These are phyloP conservation scores for Norana najaformis DNA, from an alignment of 2,888 invertebrate genomes.

Conservation along the genomic window DNA sequence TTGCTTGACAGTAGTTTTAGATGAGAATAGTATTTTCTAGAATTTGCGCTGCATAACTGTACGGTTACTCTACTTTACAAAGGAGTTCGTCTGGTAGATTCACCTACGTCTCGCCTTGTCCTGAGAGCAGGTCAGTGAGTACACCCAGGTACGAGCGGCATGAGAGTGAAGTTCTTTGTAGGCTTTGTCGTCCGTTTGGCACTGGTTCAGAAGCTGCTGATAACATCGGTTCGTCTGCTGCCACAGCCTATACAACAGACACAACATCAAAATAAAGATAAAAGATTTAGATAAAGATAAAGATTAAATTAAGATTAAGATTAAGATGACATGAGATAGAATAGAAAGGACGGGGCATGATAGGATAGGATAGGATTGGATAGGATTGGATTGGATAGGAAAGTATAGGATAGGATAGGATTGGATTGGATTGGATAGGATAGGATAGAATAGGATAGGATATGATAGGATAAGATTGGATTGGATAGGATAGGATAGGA, in stretches of 20 bases:
- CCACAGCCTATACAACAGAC: constrained; percentile 3
- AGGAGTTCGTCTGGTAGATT: not conserved
- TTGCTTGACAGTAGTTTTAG: not conserved
- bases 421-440: too few relatives aligned
- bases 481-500: too few relatives aligned
- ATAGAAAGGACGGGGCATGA: not conserved
- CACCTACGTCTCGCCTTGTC: constrained; percentile 21
- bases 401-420: too few relatives aligned
- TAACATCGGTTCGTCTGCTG: constrained; percentile 27
- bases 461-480: too few relatives aligned
- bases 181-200: constrained; percentile 9
- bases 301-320: too few relatives aligned
- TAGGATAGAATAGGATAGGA: too few relatives aligned
- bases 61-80: not conserved
- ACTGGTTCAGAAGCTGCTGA: constrained; percentile 8
- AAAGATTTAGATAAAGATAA: too few relatives aligned
- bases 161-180: constrained; percentile 19
- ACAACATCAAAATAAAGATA: not conserved
- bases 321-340: not conserved
- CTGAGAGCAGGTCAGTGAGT: constrained; percentile 17
- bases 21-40: not conserved
- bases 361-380: too few relatives aligned
- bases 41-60: not conserved
- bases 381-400: too few relatives aligned
- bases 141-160: constrained; percentile 16